phyloP scores from a whole-genome alignment of 2,113 vertebrate species.

The Tetraodon nigroviridis region DNA sequence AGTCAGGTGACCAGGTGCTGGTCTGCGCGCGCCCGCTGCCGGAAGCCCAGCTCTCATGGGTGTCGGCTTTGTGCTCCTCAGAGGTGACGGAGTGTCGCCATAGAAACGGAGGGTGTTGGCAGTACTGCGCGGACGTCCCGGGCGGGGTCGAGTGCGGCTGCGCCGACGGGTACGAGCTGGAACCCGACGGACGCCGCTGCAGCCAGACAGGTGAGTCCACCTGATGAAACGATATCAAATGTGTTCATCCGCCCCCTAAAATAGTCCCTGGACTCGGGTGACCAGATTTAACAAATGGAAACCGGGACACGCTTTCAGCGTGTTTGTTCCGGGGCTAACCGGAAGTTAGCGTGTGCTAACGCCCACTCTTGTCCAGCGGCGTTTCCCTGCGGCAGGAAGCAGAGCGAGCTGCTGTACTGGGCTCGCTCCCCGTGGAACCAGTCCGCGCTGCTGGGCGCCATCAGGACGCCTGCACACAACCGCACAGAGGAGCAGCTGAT shows the following conservation, averaged over 20 bases:
- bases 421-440: constrained; percentile 27
- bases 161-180: constrained; percentile 49
- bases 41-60: background rate
- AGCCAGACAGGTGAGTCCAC: constrained; percentile 25
- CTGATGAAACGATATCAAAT: no score
- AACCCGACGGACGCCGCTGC: constrained; percentile 40
- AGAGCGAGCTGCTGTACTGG: background rate
- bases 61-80: background rate
- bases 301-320: background rate
- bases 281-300: no score
- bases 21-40: background rate
- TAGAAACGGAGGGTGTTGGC: constrained; percentile 74
- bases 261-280: background rate
- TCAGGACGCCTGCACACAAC: background rate
- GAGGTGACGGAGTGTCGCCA: constrained; percentile 66
- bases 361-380: constrained; percentile 16
- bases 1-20: constrained; percentile 27
- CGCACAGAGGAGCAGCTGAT: background rate
- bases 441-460: background rate
- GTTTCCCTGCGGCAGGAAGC: constrained; percentile 53
- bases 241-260: background rate
- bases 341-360: no score
- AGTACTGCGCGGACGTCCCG: constrained; percentile 71
- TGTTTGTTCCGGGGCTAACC: no score
- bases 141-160: constrained; percentile 55